A percentile compares a stretch with the other conserved stretches of the same genome.
These are phyloP conservation scores for Nothoprocta pentlandii DNA, from an alignment of 2,113 vertebrate species.

Conservation along the genomic window DNA sequence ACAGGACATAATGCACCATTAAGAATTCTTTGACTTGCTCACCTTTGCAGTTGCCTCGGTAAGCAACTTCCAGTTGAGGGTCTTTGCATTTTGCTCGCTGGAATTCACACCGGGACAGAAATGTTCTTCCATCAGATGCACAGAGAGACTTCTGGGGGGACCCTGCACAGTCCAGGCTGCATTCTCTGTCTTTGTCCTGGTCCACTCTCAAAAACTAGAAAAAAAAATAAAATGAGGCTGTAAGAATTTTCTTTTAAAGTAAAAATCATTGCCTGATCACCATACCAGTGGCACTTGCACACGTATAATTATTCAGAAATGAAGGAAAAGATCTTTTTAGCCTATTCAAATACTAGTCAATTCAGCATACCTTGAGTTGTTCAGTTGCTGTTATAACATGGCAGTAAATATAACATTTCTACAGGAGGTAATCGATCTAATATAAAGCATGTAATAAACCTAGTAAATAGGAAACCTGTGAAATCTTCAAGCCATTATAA, in stretches of 20 bases:
- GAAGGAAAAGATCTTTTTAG: neutral
- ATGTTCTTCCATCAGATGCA: slow-evolving; percentile 95
- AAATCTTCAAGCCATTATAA: neutral
- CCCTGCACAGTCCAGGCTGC: slow-evolving; percentile 89
- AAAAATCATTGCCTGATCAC: neutral
- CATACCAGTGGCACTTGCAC: neutral
- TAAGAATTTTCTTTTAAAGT: neutral
- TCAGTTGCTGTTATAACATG: neutral
- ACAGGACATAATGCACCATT: neutral
- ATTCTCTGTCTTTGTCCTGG: slow-evolving; percentile 93
- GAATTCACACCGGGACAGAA: slow-evolving; percentile 95
- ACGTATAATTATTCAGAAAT: neutral
- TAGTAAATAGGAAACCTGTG: neutral
- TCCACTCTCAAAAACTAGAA: slow-evolving; percentile 93
- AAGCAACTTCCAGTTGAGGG: slow-evolving; percentile 91
- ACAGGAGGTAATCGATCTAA: neutral
- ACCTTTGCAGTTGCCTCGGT: slow-evolving; percentile 96
- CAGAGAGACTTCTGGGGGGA: slow-evolving; percentile 90
- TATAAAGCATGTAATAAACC: neutral
- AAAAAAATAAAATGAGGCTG: neutral
- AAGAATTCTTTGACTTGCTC: slow-evolving; percentile 30
- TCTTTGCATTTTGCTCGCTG: slow-evolving; percentile 96
- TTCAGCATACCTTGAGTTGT: neutral
- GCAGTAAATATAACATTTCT: neutral
- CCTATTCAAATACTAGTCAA: neutral